Conservation (phyloP, 2,888 invertebrate species). For the Galerucella calmariensis region DNA sequence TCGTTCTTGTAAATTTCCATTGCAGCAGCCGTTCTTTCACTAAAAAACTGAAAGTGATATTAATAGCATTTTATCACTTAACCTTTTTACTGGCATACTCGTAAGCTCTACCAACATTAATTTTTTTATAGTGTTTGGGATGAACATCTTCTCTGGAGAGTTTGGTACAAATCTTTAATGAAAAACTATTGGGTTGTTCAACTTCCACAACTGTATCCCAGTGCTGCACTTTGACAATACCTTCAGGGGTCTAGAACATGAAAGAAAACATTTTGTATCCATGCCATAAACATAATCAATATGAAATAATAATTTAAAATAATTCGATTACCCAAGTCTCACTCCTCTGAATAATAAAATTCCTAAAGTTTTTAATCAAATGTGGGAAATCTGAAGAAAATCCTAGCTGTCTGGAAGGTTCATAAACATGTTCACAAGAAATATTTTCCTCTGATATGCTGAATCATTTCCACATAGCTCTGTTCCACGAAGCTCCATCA, state of each 20-base stretch:
- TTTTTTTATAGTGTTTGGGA: no score
- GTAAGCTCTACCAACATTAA: no score
- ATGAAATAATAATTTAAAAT: neutral
- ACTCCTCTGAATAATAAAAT: neutral
- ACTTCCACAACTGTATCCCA: no score
- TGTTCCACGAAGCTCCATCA: slow-evolving; percentile 43
- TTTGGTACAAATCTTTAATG: no score
- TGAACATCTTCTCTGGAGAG: no score
- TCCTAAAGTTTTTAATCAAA: neutral
- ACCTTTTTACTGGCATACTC: no score
- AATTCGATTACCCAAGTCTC: neutral
- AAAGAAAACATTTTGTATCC: neutral
- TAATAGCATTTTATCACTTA: no score
- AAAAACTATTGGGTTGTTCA: no score
- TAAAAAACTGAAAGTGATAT: no score
- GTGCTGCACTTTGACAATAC: no score
- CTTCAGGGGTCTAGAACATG: neutral
- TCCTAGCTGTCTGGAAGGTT: slow-evolving; percentile 31
- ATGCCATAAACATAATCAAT: neutral
- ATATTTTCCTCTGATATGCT: slow-evolving; percentile 20
- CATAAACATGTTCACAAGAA: slow-evolving; percentile 32
- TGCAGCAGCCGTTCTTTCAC: no score
- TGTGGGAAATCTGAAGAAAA: slow-evolving; percentile 40
- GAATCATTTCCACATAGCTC: slow-evolving; percentile 43
- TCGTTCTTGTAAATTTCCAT: no score